Conservation (phyloP, 2,797 vertebrate genomes). For the Anolis apletophallus region DNA sequence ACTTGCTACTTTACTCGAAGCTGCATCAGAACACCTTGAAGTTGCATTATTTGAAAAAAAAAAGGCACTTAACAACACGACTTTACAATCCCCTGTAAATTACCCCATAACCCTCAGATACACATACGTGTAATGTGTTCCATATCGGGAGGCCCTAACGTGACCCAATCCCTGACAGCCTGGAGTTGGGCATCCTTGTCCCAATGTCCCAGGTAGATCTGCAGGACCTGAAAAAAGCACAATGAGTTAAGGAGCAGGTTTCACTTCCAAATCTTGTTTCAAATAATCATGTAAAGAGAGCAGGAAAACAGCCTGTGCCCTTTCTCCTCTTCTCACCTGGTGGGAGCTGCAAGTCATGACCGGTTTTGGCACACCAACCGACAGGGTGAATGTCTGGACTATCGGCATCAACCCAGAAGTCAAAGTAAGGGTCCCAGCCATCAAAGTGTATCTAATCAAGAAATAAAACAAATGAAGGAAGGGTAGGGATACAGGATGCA, state of each 20-base stretch:
- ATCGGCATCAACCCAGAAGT: constrained; percentile 90
- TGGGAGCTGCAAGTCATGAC: constrained; percentile 86
- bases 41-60: neutral
- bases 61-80: neutral
- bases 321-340: constrained; percentile 74
- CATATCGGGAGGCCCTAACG: constrained; percentile 88
- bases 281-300: neutral
- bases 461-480: neutral
- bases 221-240: constrained; percentile 74
- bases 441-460: constrained; percentile 88
- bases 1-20: no score
- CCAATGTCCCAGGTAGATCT: constrained; percentile 77
- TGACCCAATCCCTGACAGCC: constrained; percentile 91
- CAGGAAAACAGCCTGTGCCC: neutral
- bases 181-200: constrained; percentile 89
- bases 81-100: neutral
- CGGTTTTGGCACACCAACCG: constrained; percentile 91
- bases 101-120: neutral
- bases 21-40: neutral
- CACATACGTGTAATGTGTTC: constrained; percentile 91
- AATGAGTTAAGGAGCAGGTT: neutral
- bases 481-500: no score
- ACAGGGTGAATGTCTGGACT: constrained; percentile 88
- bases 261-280: neutral
- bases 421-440: constrained; percentile 86